Evolutionary conservation across 2,888 invertebrate species (phyloP).

Genomic region (Cordylochernes scorpioides): DNA sequence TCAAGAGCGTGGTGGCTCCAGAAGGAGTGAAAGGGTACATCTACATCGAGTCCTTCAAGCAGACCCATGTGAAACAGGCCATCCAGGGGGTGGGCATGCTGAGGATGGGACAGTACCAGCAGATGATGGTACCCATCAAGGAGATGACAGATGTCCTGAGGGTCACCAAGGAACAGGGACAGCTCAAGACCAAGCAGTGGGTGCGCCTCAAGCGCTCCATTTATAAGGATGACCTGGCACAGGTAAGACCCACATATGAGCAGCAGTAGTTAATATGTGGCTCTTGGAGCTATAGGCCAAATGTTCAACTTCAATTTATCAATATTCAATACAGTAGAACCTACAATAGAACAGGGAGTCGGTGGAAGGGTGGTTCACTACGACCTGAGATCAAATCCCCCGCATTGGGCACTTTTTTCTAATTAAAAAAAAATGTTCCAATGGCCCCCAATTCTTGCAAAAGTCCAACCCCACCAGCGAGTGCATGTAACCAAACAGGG

Average conservation of each 20-base stretch:
- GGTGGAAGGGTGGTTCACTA: no score
- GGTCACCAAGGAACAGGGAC: constrained; percentile 84
- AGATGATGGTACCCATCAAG: constrained; percentile 94
- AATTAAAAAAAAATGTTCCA: no score
- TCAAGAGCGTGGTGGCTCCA: constrained; percentile 85
- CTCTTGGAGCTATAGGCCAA: no score
- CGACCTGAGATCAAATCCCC: no score
- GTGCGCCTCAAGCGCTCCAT: constrained; percentile 75
- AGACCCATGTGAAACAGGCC: constrained; percentile 82
- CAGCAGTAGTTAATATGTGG: no score
- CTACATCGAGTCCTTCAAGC: constrained; percentile 92
- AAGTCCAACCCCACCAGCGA: no score
- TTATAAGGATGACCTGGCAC: constrained; percentile 63
- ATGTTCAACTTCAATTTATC: neutral
- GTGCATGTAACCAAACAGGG: no score
- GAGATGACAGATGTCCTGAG: constrained; percentile 97
- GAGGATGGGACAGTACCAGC: constrained; percentile 72
- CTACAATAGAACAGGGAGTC: no score
- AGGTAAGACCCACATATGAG: no score
- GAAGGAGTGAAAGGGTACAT: constrained; percentile 93
- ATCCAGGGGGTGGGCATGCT: constrained; percentile 80
- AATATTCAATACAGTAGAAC: neutral
- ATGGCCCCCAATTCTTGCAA: no score
- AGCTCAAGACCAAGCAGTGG: constrained; percentile 82
- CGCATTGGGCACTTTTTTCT: no score